Conservation (phyloP, 2,888 invertebrate genomes). For the Schizaphis graminum region DNA sequence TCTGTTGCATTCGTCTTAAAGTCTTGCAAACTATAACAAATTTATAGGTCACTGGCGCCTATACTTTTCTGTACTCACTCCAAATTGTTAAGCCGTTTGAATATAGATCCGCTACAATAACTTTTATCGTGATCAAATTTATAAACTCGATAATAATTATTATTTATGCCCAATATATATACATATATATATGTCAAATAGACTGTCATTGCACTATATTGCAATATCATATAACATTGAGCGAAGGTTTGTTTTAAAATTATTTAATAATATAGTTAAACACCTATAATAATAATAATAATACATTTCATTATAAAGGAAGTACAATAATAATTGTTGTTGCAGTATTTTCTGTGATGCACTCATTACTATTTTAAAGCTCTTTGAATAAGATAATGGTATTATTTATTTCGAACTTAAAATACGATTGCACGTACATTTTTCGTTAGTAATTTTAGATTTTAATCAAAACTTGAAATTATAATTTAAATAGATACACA, state of each 20-base stretch:
- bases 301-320: not conserved
- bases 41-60: slow-evolving; percentile 46
- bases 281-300: not conserved
- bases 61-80: not conserved
- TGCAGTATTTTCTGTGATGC: not conserved
- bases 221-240: not conserved
- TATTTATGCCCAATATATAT: not conserved
- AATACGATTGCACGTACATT: not conserved
- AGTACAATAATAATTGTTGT: not conserved
- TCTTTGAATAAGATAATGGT: not conserved
- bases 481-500: not conserved
- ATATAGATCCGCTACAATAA: not conserved
- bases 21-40: not conserved
- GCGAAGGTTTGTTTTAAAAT: not conserved
- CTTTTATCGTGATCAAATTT: not conserved
- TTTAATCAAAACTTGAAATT: not conserved
- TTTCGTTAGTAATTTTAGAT: not conserved
- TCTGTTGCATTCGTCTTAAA: slow-evolving; percentile 29
- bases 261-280: no score
- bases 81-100: not conserved
- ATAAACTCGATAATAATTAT: not conserved
- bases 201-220: not conserved
- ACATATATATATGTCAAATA: not conserved
- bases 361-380: not conserved
- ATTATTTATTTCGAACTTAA: not conserved